Evolutionary conservation across 2,888 invertebrate species (phyloP), one percentile per base, ranked within the genome.

Genomic region (Drosophila acutilabella): DNA sequence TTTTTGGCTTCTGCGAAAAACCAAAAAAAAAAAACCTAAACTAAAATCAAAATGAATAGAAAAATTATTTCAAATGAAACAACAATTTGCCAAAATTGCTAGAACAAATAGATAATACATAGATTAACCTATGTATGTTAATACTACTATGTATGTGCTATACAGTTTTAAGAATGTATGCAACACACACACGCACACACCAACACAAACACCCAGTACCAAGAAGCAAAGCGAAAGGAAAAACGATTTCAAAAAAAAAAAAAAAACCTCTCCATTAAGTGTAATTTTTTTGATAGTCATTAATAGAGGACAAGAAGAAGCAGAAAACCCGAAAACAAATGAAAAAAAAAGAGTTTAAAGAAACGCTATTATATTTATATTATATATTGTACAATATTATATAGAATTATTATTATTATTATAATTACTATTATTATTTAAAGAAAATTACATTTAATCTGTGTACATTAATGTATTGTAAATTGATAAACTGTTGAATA

Each of bases 391-490:
- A 59, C 66, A 53, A 50, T 65, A 70, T 74, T 52, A 76, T 72
- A 68, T 84, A 84, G 80, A 70, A 53, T 54, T 74, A 78, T 73
- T 65, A 70, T 74, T 52, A 76, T 70, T 61, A 70, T 59, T 52
- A 70, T 71, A 56, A 75, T 54, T 53, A 66, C 64, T 58, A 59
- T 67, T 40, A 70, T 71, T 67, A 78, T 72, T 67, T 65, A 73
- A 69, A 70, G 23, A 30, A 30, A 73, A 54, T 71, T 71, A 80
- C 71, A 68, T 74, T 74, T 71, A 82, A 83, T 75, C 57, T 71
- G 71, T 86, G 83, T 83, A 83, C 69, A 81, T 86, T 83, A 80
- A 80, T 85, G 73, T 77, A 86, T 74, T 83, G 79, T 80, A 83
- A 81, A 83, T 77, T 79, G 59, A 73, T 62, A 66, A 65, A 67